Conservation (phyloP, 2,797 vertebrate genomes). For the Toxotes lorentzi region DNA sequence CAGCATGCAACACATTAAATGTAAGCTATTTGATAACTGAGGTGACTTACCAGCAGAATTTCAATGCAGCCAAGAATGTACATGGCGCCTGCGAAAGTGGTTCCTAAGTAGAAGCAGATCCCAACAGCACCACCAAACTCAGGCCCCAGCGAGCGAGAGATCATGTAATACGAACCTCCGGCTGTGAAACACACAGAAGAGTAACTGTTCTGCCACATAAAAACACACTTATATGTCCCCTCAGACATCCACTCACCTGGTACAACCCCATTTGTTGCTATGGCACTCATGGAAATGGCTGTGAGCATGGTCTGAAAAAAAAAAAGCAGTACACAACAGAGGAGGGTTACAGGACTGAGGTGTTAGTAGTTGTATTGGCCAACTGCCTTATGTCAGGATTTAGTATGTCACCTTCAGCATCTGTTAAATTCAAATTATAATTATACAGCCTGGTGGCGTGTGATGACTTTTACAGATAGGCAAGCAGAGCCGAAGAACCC, state of each 20-base stretch:
- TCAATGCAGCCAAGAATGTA: slow-evolving; percentile 99
- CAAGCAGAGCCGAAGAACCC: too few relatives aligned
- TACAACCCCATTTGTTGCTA: slow-evolving; percentile 98
- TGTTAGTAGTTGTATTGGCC: slow-evolving; percentile 30
- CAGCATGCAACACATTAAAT: background rate
- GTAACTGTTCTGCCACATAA: slow-evolving; percentile 12
- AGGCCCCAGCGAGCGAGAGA: slow-evolving; percentile 96
- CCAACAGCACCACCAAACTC: slow-evolving; percentile 98
- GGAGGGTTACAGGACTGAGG: slow-evolving; percentile 5
- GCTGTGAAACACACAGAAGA: slow-evolving; percentile 84
- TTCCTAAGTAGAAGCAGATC: slow-evolving; percentile 98
- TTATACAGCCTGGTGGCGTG: background rate
- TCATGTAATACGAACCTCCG: slow-evolving; percentile 99
- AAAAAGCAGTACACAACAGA: slow-evolving; percentile 52
- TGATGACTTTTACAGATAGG: background rate
- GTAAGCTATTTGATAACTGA: background rate
- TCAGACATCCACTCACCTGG: slow-evolving; percentile 87
- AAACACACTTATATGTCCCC: slow-evolving; percentile 16
- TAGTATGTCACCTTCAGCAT: slow-evolving; percentile 49
- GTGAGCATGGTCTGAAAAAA: slow-evolving; percentile 96
- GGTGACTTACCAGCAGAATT: slow-evolving; percentile 93
- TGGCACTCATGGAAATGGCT: slow-evolving; percentile 99
- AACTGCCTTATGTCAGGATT: slow-evolving; percentile 31
- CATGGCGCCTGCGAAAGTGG: slow-evolving; percentile 98
- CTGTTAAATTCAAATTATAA: slow-evolving; percentile 39